Conservation (phyloP, 92 coral and sea anemone genomes). For the Zoanthus sansibaricus region DNA sequence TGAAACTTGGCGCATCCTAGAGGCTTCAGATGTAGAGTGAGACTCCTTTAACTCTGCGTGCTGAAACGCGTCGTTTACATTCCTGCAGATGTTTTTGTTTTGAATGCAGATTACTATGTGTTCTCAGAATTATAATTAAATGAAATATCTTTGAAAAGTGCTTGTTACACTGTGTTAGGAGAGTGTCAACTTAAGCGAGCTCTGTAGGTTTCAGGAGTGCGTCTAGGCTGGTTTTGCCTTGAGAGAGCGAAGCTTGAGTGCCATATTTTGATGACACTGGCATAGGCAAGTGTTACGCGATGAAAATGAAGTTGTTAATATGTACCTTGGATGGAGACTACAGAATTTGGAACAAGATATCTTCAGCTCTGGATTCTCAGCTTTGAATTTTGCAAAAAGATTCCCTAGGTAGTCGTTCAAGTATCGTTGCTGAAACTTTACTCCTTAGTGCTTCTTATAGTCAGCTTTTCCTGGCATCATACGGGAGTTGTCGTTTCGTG, state of each 20-base stretch:
- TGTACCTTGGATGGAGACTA: slow-evolving; percentile 52
- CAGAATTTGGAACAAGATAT: slow-evolving; percentile 49
- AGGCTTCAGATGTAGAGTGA: neutral
- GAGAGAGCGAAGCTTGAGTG: slow-evolving; percentile 52
- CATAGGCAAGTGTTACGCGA: slow-evolving; percentile 63
- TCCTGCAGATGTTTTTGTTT: no score
- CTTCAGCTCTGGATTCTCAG: slow-evolving; percentile 49
- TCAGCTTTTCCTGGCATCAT: slow-evolving; percentile 72
- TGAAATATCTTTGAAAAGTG: no score
- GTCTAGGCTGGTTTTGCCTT: slow-evolving; percentile 43
- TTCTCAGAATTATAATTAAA: no score
- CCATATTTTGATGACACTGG: slow-evolving; percentile 67
- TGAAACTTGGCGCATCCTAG: neutral
- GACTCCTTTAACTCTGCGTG: slow-evolving; percentile 11
- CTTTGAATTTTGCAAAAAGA: slow-evolving; percentile 52
- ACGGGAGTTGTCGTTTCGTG: slow-evolving; percentile 68
- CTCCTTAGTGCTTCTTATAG: slow-evolving; percentile 45
- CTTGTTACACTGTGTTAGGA: neutral
- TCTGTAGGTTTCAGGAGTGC: slow-evolving; percentile 31
- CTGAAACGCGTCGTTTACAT: slow-evolving; percentile 6
- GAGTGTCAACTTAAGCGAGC: slow-evolving; percentile 21
- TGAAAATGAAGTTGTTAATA: slow-evolving; percentile 58
- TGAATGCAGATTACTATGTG: no score
- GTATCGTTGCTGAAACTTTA: slow-evolving; percentile 58
- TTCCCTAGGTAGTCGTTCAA: slow-evolving; percentile 60